phyloP scores from a whole-genome alignment of 2,797 vertebrate species.

The Tragelaphus eurycerus region DNA sequence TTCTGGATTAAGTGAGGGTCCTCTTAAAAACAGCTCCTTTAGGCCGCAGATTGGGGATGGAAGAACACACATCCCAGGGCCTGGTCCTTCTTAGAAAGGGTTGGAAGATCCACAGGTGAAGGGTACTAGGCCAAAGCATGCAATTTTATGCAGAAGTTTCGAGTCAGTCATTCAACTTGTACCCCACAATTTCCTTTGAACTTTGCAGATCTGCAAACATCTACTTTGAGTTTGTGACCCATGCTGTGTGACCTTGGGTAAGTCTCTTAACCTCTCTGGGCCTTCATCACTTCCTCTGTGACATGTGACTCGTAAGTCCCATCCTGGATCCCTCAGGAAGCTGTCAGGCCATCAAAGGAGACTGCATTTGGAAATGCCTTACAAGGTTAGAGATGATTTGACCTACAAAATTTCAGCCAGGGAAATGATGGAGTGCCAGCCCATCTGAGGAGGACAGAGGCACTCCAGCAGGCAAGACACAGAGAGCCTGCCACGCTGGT shows the following conservation, averaged over 20 bases:
- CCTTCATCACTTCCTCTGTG: background rate
- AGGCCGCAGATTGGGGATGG: background rate
- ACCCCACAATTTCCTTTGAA: background rate
- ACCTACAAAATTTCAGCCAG: background rate
- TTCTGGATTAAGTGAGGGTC: background rate
- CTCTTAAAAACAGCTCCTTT: background rate
- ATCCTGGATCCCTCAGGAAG: background rate
- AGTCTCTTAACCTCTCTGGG: background rate
- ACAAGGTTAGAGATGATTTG: background rate
- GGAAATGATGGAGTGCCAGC: too few relatives aligned
- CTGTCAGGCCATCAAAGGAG: background rate
- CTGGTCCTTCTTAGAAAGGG: background rate
- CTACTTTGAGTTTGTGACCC: background rate
- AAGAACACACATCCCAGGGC: background rate
- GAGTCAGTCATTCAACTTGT: background rate
- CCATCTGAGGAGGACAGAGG: background rate
- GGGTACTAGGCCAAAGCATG: background rate
- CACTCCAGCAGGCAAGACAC: background rate
- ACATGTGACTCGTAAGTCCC: background rate
- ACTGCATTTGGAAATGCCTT: background rate
- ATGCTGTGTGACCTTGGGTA: background rate
- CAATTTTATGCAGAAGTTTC: background rate
- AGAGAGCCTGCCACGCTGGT: rapidly evolving
- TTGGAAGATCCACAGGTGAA: background rate
- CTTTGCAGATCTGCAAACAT: background rate